These are phyloP conservation scores for Empis livida DNA, from an alignment of 2,888 invertebrate genomes.

Conservation along the genomic window DNA sequence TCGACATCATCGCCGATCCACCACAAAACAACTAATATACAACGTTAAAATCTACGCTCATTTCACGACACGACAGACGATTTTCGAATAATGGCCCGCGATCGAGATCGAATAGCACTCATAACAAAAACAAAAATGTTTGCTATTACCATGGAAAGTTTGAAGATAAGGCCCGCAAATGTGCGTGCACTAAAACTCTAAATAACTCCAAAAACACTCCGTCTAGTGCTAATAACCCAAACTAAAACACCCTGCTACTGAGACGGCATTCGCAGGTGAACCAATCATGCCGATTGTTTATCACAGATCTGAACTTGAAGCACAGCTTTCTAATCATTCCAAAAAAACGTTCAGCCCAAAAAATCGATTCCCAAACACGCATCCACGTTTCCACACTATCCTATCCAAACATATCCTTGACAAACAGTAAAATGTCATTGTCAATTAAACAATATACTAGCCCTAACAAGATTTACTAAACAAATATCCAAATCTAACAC, in stretches of 20 bases:
- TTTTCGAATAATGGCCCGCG: background rate
- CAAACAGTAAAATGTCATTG: background rate
- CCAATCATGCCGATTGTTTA: background rate
- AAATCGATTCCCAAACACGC: background rate
- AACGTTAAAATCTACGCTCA: background rate
- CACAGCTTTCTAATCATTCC: background rate
- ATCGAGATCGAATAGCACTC: background rate
- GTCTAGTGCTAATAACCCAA: background rate
- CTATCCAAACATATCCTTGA: background rate
- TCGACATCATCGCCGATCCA: conserved; percentile 2
- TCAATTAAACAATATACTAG: background rate
- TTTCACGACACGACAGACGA: background rate
- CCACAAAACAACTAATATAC: conserved; percentile 3
- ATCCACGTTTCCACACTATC: background rate
- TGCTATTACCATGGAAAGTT: conserved; percentile 2
- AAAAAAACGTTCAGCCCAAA: background rate
- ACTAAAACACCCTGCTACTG: background rate
- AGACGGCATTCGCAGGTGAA: too few species aligned
- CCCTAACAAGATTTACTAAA: background rate
- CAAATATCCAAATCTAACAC: background rate
- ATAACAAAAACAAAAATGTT: background rate
- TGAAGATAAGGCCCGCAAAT: background rate
- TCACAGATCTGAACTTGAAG: background rate
- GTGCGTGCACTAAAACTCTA: background rate
- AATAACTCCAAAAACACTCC: too few species aligned